phyloP scores from a whole-genome alignment of 2,888 invertebrate species.

The Drosophila ustulata region DNA sequence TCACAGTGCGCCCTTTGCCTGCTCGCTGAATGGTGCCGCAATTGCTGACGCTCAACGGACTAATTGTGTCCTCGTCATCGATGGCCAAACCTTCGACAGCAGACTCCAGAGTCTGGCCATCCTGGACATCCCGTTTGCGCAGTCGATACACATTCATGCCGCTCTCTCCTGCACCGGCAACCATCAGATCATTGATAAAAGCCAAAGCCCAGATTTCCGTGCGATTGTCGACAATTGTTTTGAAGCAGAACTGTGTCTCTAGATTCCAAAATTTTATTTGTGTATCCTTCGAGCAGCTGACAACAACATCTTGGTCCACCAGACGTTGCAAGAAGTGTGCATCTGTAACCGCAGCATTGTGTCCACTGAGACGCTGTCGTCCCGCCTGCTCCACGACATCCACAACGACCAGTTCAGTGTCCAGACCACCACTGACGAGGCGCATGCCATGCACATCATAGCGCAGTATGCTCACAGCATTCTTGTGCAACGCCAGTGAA shows the following conservation, averaged over 20 bases:
- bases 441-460: conserved; percentile 94
- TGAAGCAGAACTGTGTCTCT: conserved; percentile 97
- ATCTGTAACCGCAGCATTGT: conserved; percentile 95
- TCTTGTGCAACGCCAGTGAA: conserved; percentile 92
- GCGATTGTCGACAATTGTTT: conserved; percentile 95
- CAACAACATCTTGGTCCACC: conserved; percentile 86
- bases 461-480: conserved; percentile 92
- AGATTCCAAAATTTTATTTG: conserved; percentile 99
- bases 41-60: conserved; percentile 90
- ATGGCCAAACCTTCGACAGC: conserved; percentile 83
- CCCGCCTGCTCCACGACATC: conserved; percentile 97
- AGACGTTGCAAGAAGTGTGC: conserved; percentile 88
- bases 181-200: conserved; percentile 91
- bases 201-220: conserved; percentile 95
- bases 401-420: conserved; percentile 97
- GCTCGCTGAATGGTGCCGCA: conserved; percentile 92
- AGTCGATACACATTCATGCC: conserved; percentile 95
- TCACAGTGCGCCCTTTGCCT: conserved; percentile 92
- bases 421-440: conserved; percentile 94
- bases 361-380: conserved; percentile 94
- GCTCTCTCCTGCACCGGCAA: conserved; percentile 95
- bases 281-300: conserved; percentile 96
- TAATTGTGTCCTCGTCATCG: conserved; percentile 84
- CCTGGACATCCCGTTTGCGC: conserved; percentile 85
- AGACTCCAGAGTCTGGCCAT: conserved; percentile 86